phyloP scores from a whole-genome alignment of 2,797 vertebrate species.

The Benthosema pterotum region DNA sequence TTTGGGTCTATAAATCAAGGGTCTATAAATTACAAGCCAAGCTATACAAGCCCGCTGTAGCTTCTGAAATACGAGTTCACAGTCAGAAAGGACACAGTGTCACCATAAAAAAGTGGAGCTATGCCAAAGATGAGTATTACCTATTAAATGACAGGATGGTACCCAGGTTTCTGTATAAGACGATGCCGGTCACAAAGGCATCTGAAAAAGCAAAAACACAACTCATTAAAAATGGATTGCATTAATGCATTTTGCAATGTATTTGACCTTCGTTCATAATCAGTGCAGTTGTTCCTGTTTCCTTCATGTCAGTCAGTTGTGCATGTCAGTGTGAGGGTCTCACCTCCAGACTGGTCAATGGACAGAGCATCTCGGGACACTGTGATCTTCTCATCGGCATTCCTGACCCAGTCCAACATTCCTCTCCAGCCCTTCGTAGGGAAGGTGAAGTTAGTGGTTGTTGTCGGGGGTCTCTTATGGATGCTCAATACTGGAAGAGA shows the following conservation, averaged over 20 bases:
- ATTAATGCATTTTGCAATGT: too few species aligned
- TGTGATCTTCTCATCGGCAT: slow-evolving; percentile 92
- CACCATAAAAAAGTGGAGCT: slow-evolving; percentile 7
- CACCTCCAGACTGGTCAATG: slow-evolving; percentile 89
- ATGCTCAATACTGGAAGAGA: slow-evolving; percentile 84
- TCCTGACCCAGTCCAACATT: slow-evolving; percentile 94
- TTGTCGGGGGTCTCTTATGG: slow-evolving; percentile 90
- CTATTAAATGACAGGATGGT: slow-evolving; percentile 92
- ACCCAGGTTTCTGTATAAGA: slow-evolving; percentile 94
- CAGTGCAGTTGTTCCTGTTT: too few species aligned
- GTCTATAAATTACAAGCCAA: background rate
- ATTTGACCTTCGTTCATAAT: too few species aligned
- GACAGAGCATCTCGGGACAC: slow-evolving; percentile 91
- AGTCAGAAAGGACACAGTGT: slow-evolving; percentile 5
- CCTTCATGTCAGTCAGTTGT: too few species aligned
- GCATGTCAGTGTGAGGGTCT: slow-evolving; percentile 13
- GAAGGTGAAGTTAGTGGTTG: slow-evolving; percentile 91
- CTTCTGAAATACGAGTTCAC: background rate
- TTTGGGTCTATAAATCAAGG: background rate
- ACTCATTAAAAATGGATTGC: too few species aligned
- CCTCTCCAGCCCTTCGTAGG: slow-evolving; percentile 97
- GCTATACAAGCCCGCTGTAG: background rate
- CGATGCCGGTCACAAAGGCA: slow-evolving; percentile 92
- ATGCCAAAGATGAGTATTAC: slow-evolving; percentile 70
- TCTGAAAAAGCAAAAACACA: slow-evolving; percentile 60